Evolutionary conservation across 2,888 invertebrate genomes (phyloP).

Genomic region (Adelphocoris suturalis): DNA sequence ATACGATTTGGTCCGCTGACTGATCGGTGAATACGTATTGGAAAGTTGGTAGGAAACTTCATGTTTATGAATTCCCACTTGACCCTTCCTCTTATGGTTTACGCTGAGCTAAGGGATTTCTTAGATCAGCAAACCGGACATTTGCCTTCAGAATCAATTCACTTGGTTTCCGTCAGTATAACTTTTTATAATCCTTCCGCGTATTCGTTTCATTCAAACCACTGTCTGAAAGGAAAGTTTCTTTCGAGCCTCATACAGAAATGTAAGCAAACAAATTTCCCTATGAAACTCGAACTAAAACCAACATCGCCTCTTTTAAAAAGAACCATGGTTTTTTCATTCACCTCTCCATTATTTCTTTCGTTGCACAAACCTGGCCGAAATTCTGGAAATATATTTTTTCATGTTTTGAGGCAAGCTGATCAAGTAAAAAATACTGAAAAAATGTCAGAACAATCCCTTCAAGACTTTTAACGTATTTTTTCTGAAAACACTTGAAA

Average conservation of each 20-base stretch:
- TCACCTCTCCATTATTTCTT: no score
- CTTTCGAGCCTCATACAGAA: background rate
- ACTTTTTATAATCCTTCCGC: background rate
- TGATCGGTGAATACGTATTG: conserved; percentile 8
- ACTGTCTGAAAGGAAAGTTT: background rate
- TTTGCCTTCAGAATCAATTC: conserved; percentile 18
- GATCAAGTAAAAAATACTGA: no score
- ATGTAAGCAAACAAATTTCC: background rate
- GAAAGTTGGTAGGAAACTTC: conserved; percentile 4
- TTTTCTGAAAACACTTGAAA: no score
- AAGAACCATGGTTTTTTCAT: no score
- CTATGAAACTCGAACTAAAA: background rate
- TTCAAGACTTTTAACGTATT: no score
- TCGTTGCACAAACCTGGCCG: no score
- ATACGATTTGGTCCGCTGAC: conserved; percentile 11
- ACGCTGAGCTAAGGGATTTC: conserved; percentile 19
- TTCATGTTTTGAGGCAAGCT: no score
- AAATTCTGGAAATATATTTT: no score
- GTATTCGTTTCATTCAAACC: background rate
- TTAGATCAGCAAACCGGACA: conserved; percentile 26
- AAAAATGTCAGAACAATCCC: no score
- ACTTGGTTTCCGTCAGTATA: background rate
- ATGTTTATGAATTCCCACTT: conserved; percentile 36
- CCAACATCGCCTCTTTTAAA: no score
- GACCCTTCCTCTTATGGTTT: conserved; percentile 13